Conservation (phyloP, 2,888 invertebrate genomes). For the Cartodere bifasciata region DNA sequence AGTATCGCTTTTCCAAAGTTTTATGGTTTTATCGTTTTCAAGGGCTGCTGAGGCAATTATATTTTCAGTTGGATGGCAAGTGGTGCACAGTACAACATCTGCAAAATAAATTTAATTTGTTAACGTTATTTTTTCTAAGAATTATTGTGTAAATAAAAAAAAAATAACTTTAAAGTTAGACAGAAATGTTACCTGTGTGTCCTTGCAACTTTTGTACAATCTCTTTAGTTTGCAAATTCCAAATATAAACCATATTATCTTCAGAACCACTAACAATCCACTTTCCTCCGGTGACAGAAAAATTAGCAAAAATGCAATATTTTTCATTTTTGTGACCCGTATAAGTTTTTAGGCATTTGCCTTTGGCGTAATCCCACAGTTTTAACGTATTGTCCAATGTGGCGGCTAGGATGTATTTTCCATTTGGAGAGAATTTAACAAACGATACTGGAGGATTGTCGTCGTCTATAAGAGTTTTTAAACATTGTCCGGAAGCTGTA, state of each 20-base stretch:
- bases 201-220: constrained; percentile 96
- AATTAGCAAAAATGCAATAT: constrained; percentile 99
- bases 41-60: constrained; percentile 98
- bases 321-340: constrained; percentile 98
- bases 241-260: constrained; percentile 96
- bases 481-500: constrained; percentile 95
- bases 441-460: constrained; percentile 99
- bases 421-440: constrained; percentile 99
- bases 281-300: constrained; percentile 99
- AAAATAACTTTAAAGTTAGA: background rate
- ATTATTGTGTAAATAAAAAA: background rate
- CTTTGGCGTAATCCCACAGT: constrained; percentile 98
- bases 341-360: constrained; percentile 96
- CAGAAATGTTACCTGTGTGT: constrained; percentile 65
- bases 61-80: constrained; percentile 98
- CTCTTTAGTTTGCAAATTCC: constrained; percentile 99
- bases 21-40: constrained; percentile 97
- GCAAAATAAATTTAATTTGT: constrained; percentile 21
- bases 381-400: constrained; percentile 97
- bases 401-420: constrained; percentile 97
- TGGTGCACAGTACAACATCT: constrained; percentile 91
- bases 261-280: constrained; percentile 99
- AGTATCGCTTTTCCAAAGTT: constrained; percentile 96
- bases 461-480: constrained; percentile 98
- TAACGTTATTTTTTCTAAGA: background rate